phyloP scores from a whole-genome alignment of 2,797 vertebrate genomes.

The Chaetodon trifasciatus region DNA sequence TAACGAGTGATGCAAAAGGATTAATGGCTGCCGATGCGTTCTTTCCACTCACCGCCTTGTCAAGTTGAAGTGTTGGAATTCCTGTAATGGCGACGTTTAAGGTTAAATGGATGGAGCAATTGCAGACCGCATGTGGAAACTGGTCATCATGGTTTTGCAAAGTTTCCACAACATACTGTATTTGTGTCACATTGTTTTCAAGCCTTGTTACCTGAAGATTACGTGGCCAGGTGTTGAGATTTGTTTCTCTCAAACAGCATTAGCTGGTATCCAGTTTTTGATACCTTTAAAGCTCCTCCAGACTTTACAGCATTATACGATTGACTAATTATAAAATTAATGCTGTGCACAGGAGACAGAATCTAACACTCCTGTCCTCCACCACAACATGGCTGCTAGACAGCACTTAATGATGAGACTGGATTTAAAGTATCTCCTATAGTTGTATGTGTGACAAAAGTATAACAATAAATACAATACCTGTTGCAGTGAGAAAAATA shows the following conservation, averaged over 20 bases:
- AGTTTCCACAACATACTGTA: not conserved
- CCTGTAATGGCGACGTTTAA: constrained; percentile 17
- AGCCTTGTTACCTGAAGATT: not conserved
- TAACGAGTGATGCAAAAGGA: constrained; percentile 45
- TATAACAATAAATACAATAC: not conserved
- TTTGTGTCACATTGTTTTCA: not conserved
- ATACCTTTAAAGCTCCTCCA: too few species aligned
- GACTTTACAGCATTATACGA: too few species aligned
- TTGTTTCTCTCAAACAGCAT: not conserved
- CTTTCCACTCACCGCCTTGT: constrained; percentile 11
- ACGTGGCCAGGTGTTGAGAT: not conserved
- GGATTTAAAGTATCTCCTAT: too few species aligned
- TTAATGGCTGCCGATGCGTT: constrained; percentile 26
- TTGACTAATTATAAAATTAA: too few species aligned
- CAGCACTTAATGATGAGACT: too few species aligned
- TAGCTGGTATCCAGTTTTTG: not conserved
- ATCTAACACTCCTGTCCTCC: too few species aligned
- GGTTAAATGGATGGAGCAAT: constrained; percentile 9
- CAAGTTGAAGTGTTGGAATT: constrained; percentile 17
- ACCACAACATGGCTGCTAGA: too few species aligned
- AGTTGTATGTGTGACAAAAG: not conserved
- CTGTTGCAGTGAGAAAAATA: not conserved
- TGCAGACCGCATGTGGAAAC: not conserved
- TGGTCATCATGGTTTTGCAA: not conserved
- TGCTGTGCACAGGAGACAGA: too few species aligned